phyloP scores from a whole-genome alignment of 2,797 vertebrate genomes.

The Pitangus sulphuratus region DNA sequence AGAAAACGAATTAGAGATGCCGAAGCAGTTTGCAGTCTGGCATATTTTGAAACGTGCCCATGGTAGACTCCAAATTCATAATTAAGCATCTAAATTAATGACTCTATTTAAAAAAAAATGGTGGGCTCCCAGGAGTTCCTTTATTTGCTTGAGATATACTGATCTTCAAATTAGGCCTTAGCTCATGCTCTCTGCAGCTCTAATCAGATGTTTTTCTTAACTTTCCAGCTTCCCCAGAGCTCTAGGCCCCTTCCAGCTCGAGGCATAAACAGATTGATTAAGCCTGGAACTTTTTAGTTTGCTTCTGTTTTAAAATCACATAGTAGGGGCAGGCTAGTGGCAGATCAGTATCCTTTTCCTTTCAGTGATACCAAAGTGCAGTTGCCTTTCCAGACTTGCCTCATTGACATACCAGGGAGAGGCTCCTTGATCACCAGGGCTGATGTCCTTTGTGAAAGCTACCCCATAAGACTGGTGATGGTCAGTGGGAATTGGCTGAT shows the following conservation, averaged over 20 bases:
- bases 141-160: neutral
- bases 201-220: conserved; percentile 17
- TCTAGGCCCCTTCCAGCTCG: neutral
- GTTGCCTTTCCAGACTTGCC: neutral
- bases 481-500: neutral
- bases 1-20: neutral
- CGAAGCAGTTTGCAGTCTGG: neutral
- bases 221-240: neutral
- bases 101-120: neutral
- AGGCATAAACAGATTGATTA: neutral
- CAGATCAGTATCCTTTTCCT: neutral
- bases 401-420: neutral
- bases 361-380: neutral
- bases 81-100: neutral
- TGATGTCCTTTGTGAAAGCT: neutral
- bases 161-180: neutral
- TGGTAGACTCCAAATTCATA: neutral
- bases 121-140: neutral
- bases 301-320: neutral
- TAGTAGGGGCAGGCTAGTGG: neutral
- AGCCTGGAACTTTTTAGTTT: neutral
- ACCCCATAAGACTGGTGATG: neutral
- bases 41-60: neutral
- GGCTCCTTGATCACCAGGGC: neutral
- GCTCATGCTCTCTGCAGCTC: neutral